phyloP scores from a whole-genome alignment of 2,888 invertebrate species.

The Allygus modestus region DNA sequence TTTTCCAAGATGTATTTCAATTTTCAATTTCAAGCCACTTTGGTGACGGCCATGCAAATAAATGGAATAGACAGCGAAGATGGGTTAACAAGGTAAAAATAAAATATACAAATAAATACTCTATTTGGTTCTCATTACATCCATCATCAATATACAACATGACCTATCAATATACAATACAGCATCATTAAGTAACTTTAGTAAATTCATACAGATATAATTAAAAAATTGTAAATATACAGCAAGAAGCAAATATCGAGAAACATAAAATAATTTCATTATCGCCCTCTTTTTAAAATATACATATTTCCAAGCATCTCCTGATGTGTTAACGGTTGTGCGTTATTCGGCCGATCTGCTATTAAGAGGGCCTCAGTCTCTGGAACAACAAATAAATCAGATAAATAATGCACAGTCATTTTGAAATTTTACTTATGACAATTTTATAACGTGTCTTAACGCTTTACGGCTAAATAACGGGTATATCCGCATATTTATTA shows the following conservation, averaged over 20 bases:
- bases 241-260: constrained; percentile 33
- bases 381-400: neutral
- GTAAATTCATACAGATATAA: constrained; percentile 27
- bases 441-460: too few relatives aligned
- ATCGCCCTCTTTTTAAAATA: neutral
- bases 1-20: too few relatives aligned
- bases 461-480: too few relatives aligned
- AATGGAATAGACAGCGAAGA: neutral
- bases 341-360: neutral
- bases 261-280: constrained; percentile 31
- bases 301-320: constrained; percentile 5
- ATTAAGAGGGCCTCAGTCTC: constrained; percentile 29
- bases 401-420: neutral
- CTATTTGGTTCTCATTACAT: constrained; percentile 45
- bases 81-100: constrained; percentile 14
- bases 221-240: constrained; percentile 37
- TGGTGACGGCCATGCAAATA: too few relatives aligned
- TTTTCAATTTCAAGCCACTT: too few relatives aligned
- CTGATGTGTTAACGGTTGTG: neutral
- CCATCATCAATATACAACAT: constrained; percentile 24
- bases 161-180: neutral
- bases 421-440: too few relatives aligned
- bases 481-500: too few relatives aligned
- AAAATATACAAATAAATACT: constrained; percentile 16
- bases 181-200: constrained; percentile 25